phyloP scores from a whole-genome alignment of 2,888 invertebrate genomes.

The Acanthacorydalis orientalis region DNA sequence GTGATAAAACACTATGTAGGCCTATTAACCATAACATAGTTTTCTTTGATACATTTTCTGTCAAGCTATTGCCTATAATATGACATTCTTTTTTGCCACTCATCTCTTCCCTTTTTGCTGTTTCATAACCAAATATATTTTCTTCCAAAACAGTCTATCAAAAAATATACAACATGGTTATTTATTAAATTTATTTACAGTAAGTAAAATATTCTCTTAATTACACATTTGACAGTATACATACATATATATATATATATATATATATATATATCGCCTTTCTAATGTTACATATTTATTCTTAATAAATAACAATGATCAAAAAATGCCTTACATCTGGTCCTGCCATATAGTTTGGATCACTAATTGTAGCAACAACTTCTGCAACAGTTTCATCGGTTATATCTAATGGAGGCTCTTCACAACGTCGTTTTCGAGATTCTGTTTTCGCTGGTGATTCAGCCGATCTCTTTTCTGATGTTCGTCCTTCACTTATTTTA shows the following conservation, averaged over 20 bases:
- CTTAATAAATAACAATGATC: not conserved
- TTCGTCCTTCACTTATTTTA: conserved; percentile 41
- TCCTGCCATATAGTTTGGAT: conserved; percentile 70
- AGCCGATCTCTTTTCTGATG: conserved; percentile 14
- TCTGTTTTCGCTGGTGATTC: conserved; percentile 22
- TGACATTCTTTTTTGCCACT: conserved; percentile 48
- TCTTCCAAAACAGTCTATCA: conserved; percentile 56
- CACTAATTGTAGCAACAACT: conserved; percentile 66
- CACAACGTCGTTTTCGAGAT: conserved; percentile 22
- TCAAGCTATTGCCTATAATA: conserved; percentile 84
- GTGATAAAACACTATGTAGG: conserved; percentile 86
- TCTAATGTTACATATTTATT: too few species aligned
- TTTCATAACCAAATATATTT: conserved; percentile 77
- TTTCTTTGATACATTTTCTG: conserved; percentile 70
- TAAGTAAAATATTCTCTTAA: too few species aligned
- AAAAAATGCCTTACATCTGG: conserved; percentile 42
- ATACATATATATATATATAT: too few species aligned
- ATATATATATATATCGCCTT: too few species aligned
- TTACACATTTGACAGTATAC: not conserved
- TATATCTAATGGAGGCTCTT: conserved; percentile 50
- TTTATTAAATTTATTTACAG: not conserved
- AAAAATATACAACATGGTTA: not conserved
- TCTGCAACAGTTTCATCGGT: conserved; percentile 63
- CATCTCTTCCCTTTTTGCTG: conserved; percentile 78
- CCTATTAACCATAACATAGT: conserved; percentile 88